A percentile compares a stretch with the other conserved stretches of the same genome.
These are phyloP conservation scores for Eueremaeus valkanovi DNA, from an alignment of 2,888 invertebrate species.

Conservation along the genomic window DNA sequence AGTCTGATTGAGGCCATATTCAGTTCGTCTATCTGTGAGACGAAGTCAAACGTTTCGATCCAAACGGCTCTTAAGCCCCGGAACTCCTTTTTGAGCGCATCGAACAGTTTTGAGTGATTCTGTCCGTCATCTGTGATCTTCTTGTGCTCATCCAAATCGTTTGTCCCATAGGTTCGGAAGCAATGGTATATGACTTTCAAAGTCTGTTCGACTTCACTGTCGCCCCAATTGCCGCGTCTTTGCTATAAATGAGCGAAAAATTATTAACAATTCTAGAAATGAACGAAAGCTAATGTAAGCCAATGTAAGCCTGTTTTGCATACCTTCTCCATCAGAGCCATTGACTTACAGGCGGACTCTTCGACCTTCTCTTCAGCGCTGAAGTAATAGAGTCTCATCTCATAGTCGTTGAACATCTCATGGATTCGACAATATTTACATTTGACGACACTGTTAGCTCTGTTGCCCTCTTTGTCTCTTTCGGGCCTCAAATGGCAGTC, in stretches of 20 bases:
- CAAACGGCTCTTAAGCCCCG: constrained; percentile 54
- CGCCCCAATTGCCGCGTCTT: constrained; percentile 62
- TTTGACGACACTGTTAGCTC: constrained; percentile 47
- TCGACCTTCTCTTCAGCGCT: constrained; percentile 46
- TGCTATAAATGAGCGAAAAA: constrained; percentile 45
- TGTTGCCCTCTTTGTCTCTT: constrained; percentile 32
- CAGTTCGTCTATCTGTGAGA: constrained; percentile 66
- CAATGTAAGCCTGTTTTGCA: too few relatives aligned
- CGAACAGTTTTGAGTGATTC: constrained; percentile 59
- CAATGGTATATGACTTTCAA: constrained; percentile 56
- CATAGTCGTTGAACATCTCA: constrained; percentile 51
- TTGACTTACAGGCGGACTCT: constrained; percentile 30
- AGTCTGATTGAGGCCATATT: constrained; percentile 66
- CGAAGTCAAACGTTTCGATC: constrained; percentile 52
- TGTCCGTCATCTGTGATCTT: constrained; percentile 55
- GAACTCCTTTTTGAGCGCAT: constrained; percentile 64
- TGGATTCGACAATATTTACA: constrained; percentile 53
- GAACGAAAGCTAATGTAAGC: background rate
- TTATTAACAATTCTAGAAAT: background rate
- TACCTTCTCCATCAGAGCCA: constrained; percentile 42
- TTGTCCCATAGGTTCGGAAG: constrained; percentile 51
- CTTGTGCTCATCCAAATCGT: constrained; percentile 44
- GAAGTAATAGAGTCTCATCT: constrained; percentile 52
- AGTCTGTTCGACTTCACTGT: constrained; percentile 60
- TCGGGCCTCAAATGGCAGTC: constrained; percentile 59